A percentile compares a stretch with the other conserved stretches of the same genome.
These are phyloP conservation scores for Drosophila navojoa DNA, from an alignment of 1,140 invertebrate genomes.

Conservation along the genomic window DNA sequence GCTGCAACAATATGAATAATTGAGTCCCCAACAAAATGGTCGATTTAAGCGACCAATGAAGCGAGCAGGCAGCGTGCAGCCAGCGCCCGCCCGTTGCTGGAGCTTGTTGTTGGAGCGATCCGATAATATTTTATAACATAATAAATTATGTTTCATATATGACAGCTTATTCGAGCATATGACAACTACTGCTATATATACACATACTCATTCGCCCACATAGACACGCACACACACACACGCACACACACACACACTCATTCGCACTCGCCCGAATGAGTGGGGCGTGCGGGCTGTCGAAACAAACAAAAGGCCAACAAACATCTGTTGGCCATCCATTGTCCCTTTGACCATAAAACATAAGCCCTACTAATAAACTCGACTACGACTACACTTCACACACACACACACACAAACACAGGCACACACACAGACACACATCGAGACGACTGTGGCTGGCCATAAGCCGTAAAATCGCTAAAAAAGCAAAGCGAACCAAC, in stretches of 20 bases:
- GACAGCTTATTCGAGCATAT: conserved; percentile 81
- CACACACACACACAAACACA: conserved; percentile 26
- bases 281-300: conserved; percentile 32
- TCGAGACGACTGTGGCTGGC: conserved; percentile 55
- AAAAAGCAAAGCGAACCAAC: conserved; percentile 79
- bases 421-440: conserved; percentile 24
- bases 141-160: conserved; percentile 80
- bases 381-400: conserved; percentile 69
- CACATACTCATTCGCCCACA: neutral
- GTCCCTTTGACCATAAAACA: conserved; percentile 79
- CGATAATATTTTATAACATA: conserved; percentile 82
- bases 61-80: conserved; percentile 38
- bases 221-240: conserved; percentile 1
- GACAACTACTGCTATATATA: conserved; percentile 59
- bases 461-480: conserved; percentile 82
- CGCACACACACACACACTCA: neutral
- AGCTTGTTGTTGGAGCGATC: conserved; percentile 36
- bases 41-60: conserved; percentile 80
- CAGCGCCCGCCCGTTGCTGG: neutral
- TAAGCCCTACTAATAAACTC: conserved; percentile 81
- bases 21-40: conserved; percentile 77
- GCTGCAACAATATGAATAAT: conserved; percentile 72
- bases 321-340: conserved; percentile 81
- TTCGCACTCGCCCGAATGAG: conserved; percentile 19
- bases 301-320: conserved; percentile 75